These are phyloP conservation scores for Blastobasis adustella DNA, from an alignment of 2,888 invertebrate genomes.

Conservation along the genomic window DNA sequence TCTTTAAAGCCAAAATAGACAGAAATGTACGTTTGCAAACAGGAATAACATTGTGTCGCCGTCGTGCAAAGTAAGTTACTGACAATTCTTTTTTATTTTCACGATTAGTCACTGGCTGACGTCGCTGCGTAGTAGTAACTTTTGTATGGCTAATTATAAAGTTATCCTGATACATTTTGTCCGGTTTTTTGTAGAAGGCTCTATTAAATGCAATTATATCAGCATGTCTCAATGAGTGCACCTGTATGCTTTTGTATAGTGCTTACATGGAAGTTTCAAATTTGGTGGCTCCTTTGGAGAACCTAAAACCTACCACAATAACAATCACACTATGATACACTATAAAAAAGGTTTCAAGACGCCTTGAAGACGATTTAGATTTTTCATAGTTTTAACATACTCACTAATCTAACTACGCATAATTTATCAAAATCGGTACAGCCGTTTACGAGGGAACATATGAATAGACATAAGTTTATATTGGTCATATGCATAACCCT, in stretches of 20 bases:
- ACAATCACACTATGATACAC: too few relatives aligned
- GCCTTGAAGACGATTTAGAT: too few relatives aligned
- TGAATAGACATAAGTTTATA: too few relatives aligned
- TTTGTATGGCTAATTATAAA: constrained; percentile 12
- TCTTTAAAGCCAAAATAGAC: constrained; percentile 14
- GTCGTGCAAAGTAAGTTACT: constrained; percentile 10
- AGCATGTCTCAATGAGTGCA: constrained; percentile 11
- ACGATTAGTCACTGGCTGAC: constrained; percentile 9
- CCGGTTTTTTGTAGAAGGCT: constrained; percentile 12
- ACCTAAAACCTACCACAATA: constrained; percentile 9
- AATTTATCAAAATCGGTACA: too few relatives aligned
- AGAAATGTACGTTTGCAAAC: constrained; percentile 16
- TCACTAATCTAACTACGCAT: too few relatives aligned
- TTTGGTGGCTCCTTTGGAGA: constrained; percentile 12
- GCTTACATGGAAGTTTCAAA: constrained; percentile 8
- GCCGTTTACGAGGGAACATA: too few relatives aligned
- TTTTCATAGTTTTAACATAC: too few relatives aligned
- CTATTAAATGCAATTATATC: constrained; percentile 13
- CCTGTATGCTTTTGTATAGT: constrained; percentile 4
- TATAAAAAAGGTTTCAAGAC: too few relatives aligned
- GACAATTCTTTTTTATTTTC: constrained; percentile 12
- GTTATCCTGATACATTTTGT: constrained; percentile 15
- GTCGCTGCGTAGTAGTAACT: constrained; percentile 6
- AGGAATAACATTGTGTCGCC: constrained; percentile 12
- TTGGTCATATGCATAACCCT: too few relatives aligned